Conservation (phyloP, 2,113 vertebrate genomes). For the Morone chrysops region DNA sequence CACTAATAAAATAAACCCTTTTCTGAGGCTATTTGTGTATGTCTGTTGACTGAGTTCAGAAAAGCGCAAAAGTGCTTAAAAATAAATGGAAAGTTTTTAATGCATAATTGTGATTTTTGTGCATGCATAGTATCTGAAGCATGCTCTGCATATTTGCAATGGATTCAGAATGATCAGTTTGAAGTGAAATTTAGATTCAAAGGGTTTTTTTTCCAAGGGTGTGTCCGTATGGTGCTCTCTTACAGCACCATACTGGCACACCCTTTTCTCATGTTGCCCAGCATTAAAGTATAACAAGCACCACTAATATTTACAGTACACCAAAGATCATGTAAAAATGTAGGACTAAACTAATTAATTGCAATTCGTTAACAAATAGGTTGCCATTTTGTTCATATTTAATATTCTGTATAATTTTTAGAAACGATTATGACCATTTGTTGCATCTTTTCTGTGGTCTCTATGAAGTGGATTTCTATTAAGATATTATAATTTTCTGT, state of each 20-base stretch:
- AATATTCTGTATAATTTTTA: background rate
- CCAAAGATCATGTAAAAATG: background rate
- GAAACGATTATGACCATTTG: too few relatives aligned
- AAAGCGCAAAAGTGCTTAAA: slow-evolving; percentile 17
- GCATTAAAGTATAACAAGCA: background rate
- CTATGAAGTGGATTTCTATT: background rate
- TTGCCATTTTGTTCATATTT: background rate
- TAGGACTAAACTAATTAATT: background rate
- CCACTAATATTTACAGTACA: background rate
- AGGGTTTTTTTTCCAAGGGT: background rate
- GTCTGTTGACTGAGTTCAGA: slow-evolving; percentile 55
- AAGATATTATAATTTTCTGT: too few relatives aligned
- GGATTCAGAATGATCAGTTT: slow-evolving; percentile 1
- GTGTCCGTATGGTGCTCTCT: background rate
- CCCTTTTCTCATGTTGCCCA: background rate
- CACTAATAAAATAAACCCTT: slow-evolving; percentile 70
- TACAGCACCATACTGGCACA: slow-evolving; percentile 14
- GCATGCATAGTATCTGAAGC: background rate
- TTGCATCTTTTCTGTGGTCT: background rate
- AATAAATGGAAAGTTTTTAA: slow-evolving; percentile 30
- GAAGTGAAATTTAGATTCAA: slow-evolving; percentile 1
- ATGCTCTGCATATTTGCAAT: background rate
- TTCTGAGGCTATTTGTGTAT: slow-evolving; percentile 52
- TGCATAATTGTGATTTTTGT: slow-evolving; percentile 5
- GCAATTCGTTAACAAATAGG: background rate